Percentiles rank a stretch among this genome's conserved stretches.
phyloP scores from a whole-genome alignment of 2,797 vertebrate species.

The Lemur catta region DNA sequence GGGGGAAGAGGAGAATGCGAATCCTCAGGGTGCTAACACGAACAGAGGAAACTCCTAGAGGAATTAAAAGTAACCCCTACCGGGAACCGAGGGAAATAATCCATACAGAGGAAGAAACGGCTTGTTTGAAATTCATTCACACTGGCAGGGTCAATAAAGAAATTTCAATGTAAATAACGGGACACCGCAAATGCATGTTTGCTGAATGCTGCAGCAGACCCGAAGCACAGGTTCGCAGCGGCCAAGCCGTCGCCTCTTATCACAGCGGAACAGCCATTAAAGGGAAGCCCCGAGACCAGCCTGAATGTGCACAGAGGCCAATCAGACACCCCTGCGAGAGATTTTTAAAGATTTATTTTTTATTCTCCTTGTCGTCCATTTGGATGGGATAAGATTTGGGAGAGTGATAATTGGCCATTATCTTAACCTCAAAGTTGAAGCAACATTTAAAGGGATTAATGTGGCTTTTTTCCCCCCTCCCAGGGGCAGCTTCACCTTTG shows the following conservation, averaged over 20 bases:
- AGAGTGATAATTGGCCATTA: not conserved
- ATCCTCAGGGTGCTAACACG: conserved; percentile 58
- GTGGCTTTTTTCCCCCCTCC: not conserved
- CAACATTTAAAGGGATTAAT: conserved; percentile 43
- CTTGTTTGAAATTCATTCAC: conserved; percentile 72
- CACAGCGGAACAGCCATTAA: not conserved
- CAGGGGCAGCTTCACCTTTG: conserved; percentile 27
- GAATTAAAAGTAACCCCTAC: conserved; percentile 67
- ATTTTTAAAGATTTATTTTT: conserved; percentile 39
- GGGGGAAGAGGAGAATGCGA: conserved; percentile 45
- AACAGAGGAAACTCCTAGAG: conserved; percentile 42
- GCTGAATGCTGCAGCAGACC: conserved; percentile 22
- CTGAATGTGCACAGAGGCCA: not conserved
- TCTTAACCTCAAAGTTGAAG: not conserved
- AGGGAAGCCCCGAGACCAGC: not conserved
- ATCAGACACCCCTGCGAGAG: not conserved
- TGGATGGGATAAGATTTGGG: not conserved
- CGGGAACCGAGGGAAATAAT: conserved; percentile 67
- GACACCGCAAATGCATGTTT: conserved; percentile 24
- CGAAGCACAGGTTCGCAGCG: not conserved
- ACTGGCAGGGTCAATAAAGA: conserved; percentile 63
- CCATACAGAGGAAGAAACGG: conserved; percentile 56
- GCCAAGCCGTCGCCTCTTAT: conserved; percentile 44
- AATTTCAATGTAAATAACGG: conserved; percentile 32
- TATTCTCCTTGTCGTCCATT: not conserved